These are phyloP conservation scores for Cottus gobio DNA, from an alignment of 2,113 vertebrate species.

Conservation along the genomic window DNA sequence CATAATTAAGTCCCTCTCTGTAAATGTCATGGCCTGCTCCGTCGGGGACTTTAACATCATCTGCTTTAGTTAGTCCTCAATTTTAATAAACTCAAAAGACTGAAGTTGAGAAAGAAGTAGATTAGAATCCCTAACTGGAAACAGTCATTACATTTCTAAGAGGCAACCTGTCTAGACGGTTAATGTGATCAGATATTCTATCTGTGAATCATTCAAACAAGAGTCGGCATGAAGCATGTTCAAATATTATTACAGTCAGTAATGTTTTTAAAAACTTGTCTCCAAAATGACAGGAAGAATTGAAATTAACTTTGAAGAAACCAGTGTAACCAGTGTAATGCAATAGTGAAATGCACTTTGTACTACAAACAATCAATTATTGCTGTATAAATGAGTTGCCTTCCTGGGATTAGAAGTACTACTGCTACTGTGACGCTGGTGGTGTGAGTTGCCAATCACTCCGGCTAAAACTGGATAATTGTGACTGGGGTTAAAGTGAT, in stretches of 20 bases:
- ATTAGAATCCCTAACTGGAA: background rate
- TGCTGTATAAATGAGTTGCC: background rate
- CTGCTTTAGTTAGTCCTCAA: background rate
- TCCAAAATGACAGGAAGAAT: background rate
- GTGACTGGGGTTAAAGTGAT: constrained; percentile 31
- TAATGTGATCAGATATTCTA: background rate
- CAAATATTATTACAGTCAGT: background rate
- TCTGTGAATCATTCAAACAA: background rate
- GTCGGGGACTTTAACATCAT: background rate
- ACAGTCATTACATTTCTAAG: background rate
- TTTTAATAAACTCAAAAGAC: background rate
- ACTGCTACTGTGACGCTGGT: background rate
- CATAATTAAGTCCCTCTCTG: constrained; percentile 9
- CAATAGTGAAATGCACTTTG: background rate
- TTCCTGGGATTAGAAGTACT: background rate
- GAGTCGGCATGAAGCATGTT: background rate
- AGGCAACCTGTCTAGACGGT: background rate
- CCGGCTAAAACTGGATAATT: constrained; percentile 24
- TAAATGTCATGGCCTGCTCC: constrained; percentile 2
- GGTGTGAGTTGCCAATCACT: background rate
- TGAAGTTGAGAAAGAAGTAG: constrained; percentile 1
- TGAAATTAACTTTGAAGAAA: background rate
- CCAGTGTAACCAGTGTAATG: background rate
- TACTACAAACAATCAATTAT: background rate
- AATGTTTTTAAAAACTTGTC: background rate